phyloP scores from a whole-genome alignment of 1,140 invertebrate species.

The Apolygus lucorum region DNA sequence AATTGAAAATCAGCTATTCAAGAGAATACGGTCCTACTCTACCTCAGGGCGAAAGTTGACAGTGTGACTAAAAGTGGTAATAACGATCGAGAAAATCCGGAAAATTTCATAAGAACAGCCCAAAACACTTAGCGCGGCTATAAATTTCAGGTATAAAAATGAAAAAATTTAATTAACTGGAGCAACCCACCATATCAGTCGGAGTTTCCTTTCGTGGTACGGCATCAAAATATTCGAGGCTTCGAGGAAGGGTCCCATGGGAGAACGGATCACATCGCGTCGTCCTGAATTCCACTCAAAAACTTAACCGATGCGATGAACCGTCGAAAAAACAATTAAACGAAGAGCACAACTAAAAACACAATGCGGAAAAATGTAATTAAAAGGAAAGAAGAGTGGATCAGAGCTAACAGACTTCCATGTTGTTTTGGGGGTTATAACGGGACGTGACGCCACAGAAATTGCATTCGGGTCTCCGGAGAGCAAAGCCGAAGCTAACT shows the following conservation, averaged over 20 bases:
- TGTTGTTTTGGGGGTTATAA: slow-evolving; percentile 26
- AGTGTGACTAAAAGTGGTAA: no score
- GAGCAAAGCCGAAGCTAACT: not conserved
- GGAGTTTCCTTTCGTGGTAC: not conserved
- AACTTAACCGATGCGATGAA: not conserved
- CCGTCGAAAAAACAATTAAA: not conserved
- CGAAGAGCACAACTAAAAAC: not conserved
- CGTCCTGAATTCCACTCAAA: not conserved
- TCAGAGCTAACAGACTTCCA: slow-evolving; percentile 15
- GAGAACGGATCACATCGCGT: not conserved
- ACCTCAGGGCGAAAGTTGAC: no score
- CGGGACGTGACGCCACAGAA: slow-evolving; percentile 26
- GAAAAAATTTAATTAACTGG: not conserved
- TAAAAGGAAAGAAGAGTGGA: not conserved
- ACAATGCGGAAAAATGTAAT: not conserved
- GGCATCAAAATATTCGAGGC: not conserved
- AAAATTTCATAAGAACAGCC: no score
- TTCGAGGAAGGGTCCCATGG: not conserved
- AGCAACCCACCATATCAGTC: not conserved
- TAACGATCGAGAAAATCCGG: no score
- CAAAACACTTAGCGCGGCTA: no score
- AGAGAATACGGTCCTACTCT: no score
- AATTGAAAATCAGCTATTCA: no score
- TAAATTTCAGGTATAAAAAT: not conserved
- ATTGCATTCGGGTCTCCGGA: not conserved